Percentiles rank a stretch among this genome's conserved stretches.
Evolutionary conservation across 1,140 invertebrate species (phyloP).

Genomic region (Arion vulgaris): DNA sequence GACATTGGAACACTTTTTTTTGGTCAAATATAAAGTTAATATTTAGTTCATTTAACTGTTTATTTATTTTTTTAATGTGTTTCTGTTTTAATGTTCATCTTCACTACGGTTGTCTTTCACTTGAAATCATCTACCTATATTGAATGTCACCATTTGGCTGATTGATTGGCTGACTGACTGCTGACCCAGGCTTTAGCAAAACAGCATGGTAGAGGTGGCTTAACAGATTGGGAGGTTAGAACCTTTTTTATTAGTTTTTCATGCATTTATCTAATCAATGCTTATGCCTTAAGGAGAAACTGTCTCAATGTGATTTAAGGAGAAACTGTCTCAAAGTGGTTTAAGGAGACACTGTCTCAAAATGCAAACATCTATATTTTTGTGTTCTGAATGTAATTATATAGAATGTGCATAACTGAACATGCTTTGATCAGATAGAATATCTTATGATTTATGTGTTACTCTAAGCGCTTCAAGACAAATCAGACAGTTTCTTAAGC

Average conservation of each 20-base stretch:
- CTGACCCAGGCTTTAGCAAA: slow-evolving; percentile 25
- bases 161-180: slow-evolving; percentile 13
- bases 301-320: too few species aligned
- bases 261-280: too few species aligned
- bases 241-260: not conserved
- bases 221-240: slow-evolving; percentile 38
- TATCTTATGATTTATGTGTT: too few species aligned
- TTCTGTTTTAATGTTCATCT: not conserved
- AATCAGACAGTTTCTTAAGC: too few species aligned
- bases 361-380: too few species aligned
- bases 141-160: not conserved
- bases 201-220: slow-evolving; percentile 23
- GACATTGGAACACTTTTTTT: not conserved
- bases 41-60: not conserved
- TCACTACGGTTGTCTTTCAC: not conserved
- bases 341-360: too few species aligned
- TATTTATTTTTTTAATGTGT: not conserved
- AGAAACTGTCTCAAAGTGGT: too few species aligned
- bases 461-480: too few species aligned
- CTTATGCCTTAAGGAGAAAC: too few species aligned
- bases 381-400: too few species aligned
- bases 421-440: too few species aligned
- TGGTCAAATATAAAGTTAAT: not conserved
- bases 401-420: too few species aligned
- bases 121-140: not conserved